Conservation (phyloP, 2,113 vertebrate species). For the Trochalopteron elliotii region DNA sequence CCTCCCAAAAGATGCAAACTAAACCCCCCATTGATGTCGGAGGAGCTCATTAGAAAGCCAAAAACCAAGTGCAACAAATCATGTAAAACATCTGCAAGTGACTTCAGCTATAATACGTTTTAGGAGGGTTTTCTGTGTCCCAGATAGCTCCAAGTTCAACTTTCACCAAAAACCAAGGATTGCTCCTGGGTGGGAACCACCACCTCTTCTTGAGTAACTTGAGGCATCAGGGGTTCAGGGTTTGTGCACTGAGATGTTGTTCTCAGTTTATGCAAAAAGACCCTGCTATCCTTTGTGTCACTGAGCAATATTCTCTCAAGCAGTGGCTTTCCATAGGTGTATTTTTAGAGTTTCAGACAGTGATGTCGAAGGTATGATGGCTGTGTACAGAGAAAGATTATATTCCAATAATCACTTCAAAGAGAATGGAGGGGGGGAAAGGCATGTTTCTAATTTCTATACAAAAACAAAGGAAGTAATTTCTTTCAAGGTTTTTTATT, state of each 20-base stretch:
- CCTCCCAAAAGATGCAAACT: neutral
- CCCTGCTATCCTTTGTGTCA: neutral
- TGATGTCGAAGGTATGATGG: constrained; percentile 33
- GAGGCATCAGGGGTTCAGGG: neutral
- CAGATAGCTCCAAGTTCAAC: neutral
- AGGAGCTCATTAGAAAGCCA: constrained; percentile 8
- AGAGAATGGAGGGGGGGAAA: neutral
- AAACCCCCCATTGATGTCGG: constrained; percentile 21
- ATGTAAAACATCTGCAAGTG: constrained; percentile 20
- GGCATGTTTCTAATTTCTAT: constrained; percentile 59
- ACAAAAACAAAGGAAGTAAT: constrained; percentile 71
- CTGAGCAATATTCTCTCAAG: neutral
- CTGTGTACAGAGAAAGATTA: constrained; percentile 14
- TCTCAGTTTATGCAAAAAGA: neutral
- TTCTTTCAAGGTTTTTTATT: constrained; percentile 68
- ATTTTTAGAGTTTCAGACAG: neutral
- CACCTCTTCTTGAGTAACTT: neutral
- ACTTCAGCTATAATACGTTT: neutral
- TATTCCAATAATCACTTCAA: constrained; percentile 64
- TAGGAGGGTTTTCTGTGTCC: neutral
- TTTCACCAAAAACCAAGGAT: neutral
- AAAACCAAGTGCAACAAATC: neutral
- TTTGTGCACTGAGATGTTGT: neutral
- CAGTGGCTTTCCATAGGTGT: neutral
- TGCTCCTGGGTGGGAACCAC: neutral